A percentile compares a stretch with the other conserved stretches of the same genome.
Evolutionary conservation across 2,113 vertebrate species (phyloP).

Genomic region (Cebidichthys violaceus): DNA sequence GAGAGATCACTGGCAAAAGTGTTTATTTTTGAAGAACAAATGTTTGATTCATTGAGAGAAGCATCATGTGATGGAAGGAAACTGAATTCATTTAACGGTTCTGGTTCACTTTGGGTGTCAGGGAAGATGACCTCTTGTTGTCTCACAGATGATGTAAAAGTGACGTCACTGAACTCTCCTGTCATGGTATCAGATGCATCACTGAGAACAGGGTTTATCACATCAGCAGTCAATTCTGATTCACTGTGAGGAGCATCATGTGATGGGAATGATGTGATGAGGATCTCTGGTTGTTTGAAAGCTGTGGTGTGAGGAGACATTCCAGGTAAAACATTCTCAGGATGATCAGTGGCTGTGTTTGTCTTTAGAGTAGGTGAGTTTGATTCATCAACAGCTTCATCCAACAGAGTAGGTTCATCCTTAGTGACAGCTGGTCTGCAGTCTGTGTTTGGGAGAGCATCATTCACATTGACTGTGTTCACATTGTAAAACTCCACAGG

Average conservation of each 20-base stretch:
- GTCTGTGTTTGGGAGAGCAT: not conserved
- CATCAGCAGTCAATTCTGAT: not conserved
- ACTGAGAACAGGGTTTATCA: not conserved
- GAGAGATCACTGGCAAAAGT: not conserved
- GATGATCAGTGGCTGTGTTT: not conserved
- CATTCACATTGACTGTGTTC: not conserved
- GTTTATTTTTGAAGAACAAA: not conserved
- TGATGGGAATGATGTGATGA: too few species aligned
- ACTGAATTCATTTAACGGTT: not conserved
- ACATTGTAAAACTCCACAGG: not conserved
- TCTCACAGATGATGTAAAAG: not conserved
- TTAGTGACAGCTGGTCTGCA: not conserved
- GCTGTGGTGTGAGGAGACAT: too few species aligned
- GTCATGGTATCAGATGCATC: not conserved
- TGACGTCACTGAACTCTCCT: not conserved
- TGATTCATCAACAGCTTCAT: not conserved
- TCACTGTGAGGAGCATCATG: not conserved
- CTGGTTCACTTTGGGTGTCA: not conserved
- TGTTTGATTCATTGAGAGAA: too few species aligned
- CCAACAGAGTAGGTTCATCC: not conserved
- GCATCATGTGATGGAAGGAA: not conserved
- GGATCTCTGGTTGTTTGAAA: too few species aligned
- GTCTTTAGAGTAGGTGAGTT: not conserved
- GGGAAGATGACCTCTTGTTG: not conserved
- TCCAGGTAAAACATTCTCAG: not conserved